phyloP scores from a whole-genome alignment of 2,888 invertebrate species.

The Scaeva pyrastri region DNA sequence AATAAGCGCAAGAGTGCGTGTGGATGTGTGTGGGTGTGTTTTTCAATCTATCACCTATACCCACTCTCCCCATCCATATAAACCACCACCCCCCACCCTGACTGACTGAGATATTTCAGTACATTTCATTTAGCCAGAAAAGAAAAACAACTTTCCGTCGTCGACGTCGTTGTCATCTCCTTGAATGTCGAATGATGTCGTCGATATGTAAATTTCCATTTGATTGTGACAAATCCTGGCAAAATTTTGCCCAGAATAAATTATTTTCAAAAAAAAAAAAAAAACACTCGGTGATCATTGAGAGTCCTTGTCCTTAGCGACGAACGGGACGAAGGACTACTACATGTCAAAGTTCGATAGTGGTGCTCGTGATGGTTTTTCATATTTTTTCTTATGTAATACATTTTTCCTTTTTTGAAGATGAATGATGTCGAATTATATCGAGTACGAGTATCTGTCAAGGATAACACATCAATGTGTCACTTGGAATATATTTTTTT shows the following conservation, averaged over 20 bases:
- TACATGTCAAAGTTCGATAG: constrained; percentile 55
- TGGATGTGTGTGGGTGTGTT: neutral
- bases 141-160: constrained; percentile 52
- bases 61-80: neutral
- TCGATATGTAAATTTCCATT: constrained; percentile 65
- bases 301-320: neutral
- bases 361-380: constrained; percentile 8
- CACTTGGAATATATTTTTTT: constrained; percentile 2
- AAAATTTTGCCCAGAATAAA: constrained; percentile 65
- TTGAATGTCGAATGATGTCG: constrained; percentile 39
- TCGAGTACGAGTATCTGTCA: constrained; percentile 61
- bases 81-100: neutral
- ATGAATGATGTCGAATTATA: constrained; percentile 54
- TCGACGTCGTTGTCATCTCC: constrained; percentile 58
- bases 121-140: constrained; percentile 24
- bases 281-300: neutral
- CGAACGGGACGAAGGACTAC: neutral
- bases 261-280: constrained; percentile 44
- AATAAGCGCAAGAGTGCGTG: too few relatives aligned
- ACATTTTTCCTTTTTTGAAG: neutral
- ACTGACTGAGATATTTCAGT: neutral
- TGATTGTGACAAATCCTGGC: constrained; percentile 69
- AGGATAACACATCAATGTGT: constrained; percentile 62
- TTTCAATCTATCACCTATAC: neutral
- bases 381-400: constrained; percentile 9